Evolutionary conservation across 37 sponge, comb jelly and placozoan species (phyloP), one percentile per base, ranked within the genome.

Genomic region (Chondrosia reniformis): DNA sequence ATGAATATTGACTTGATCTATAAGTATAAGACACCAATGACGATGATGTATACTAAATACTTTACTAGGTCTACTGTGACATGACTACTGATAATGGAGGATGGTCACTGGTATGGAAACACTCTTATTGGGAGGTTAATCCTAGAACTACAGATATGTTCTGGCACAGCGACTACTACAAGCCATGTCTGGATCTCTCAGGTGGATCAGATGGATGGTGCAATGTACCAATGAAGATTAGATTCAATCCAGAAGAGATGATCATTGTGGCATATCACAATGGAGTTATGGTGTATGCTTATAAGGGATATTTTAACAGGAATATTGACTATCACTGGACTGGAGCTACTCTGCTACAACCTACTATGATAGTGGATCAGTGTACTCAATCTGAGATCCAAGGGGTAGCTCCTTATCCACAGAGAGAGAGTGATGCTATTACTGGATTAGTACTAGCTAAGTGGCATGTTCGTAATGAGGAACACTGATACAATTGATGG

Each of bases 251-350:
- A 55, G 59, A 55, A n/a, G 77, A 77, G 39, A 55, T 57, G 59
- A 77, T 77, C 62, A 77, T 77, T 24, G 77, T 54, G 19, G 77
- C 77, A n/a, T 77, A 77, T 40, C 77, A 77, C 77, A 56, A 77
- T n/a, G 59, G 77, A 28, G 59, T 28, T 59, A 49, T 56, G 34
- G 59, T 77, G 34, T 77, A 77, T 41, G 77, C 77, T 0, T 77
- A 77, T 24, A 77, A 77, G 39, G 77, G 77, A 21, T 40, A 27
- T 21, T 77, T 77, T 42, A 77, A 77, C 39, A 33, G 59, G 57
- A 77, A 77, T 40, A 55, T 77, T 13, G 77, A 77, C 39, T 24
- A 77, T 27, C 36, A 77, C 41, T 77, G 77, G 77, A 55, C 61
- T 56, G 77, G 77, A 31, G 77, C 8, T 56, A 33, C 59, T 13